Evolutionary conservation across 2,113 vertebrate species (phyloP), one percentile per base, ranked within the genome.

Genomic region (Machaerirhynchus nigripectus): DNA sequence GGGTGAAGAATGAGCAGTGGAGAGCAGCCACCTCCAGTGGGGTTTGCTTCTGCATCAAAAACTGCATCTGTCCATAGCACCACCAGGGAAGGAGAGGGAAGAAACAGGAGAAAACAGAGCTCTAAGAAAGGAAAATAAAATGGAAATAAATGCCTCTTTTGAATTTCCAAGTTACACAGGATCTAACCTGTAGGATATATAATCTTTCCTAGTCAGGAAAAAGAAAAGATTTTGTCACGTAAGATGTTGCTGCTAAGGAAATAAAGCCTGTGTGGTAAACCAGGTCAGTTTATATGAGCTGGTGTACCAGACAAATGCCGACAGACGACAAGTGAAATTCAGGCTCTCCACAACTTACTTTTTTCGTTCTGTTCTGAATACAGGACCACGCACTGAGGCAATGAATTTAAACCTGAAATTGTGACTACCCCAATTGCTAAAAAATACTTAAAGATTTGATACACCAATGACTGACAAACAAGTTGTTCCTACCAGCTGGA

Each of bases 1-100:
- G 8, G 23, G 56, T 26, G 56, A 26, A n/a, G 40, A n/a, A 65
- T 0, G 28, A 50, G 17, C 4, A 55, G 19, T 2, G 49, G 27
- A 37, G 12, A 61, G 74, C 35, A 46, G 68, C 28, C 44, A 39
- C 8, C 26, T 33, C 22, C 46, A 11, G 26, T 4, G 3, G 35
- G 63, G 22, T 27, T 60, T 55, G 78, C 20, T 37, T 26, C 23
- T 53, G 47, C 42, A 23, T 4, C 26, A 12, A 7, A 46, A 80
- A 2, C 31, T 30, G n/a, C 33, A 33, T 3, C 63, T 39, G 15
- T 13, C 9, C 52, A 8, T 2, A 6, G 7, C 39, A 21, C 30
- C 5, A 39, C 0, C 5, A 1, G 14, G 24, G 33, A 60, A 49
- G 17, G 14, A 26, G 13, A 39, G 13, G 19, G 49, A 57, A 12